These are phyloP conservation scores for Epinephelus lanceolatus DNA, from an alignment of 2,113 vertebrate species.

Conservation along the genomic window DNA sequence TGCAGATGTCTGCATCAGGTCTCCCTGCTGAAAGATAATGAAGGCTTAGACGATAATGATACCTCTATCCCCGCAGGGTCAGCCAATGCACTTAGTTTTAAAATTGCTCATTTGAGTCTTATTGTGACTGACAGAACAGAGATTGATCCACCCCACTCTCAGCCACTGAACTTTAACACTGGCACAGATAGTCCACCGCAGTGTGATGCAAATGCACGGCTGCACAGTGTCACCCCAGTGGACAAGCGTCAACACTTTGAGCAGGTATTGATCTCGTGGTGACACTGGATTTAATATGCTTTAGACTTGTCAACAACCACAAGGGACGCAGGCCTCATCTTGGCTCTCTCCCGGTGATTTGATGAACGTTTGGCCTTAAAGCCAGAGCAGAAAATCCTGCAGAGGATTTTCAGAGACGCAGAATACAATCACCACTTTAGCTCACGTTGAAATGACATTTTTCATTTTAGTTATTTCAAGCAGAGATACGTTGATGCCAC, in stretches of 20 bases:
- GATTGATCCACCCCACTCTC: constrained; percentile 67
- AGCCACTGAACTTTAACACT: constrained; percentile 63
- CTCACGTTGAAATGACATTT: not conserved
- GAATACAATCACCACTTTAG: not conserved
- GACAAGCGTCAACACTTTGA: constrained; percentile 71
- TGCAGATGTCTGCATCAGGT: constrained; percentile 25
- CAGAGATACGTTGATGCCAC: not conserved
- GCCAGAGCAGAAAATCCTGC: constrained; percentile 30
- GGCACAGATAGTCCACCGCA: constrained; percentile 19
- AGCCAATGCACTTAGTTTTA: not conserved
- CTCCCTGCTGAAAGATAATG: constrained; percentile 5
- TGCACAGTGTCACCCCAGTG: constrained; percentile 46
- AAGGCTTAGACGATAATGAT: constrained; percentile 13
- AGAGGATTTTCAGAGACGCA: not conserved
- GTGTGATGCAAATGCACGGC: constrained; percentile 72
- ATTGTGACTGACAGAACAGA: constrained; percentile 65
- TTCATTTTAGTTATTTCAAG: not conserved
- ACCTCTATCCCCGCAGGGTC: constrained; percentile 24
- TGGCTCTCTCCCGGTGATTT: constrained; percentile 12
- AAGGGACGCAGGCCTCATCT: constrained; percentile 17
- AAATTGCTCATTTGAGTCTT: constrained; percentile 55
- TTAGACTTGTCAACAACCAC: constrained; percentile 68
- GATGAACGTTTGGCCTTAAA: constrained; percentile 38
- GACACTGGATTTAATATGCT: constrained; percentile 79
- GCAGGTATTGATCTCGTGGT: constrained; percentile 73